Evolutionary conservation across 2,888 invertebrate genomes (phyloP), one percentile per base, ranked within the genome.

Genomic region (Synanthedon vespiformis): DNA sequence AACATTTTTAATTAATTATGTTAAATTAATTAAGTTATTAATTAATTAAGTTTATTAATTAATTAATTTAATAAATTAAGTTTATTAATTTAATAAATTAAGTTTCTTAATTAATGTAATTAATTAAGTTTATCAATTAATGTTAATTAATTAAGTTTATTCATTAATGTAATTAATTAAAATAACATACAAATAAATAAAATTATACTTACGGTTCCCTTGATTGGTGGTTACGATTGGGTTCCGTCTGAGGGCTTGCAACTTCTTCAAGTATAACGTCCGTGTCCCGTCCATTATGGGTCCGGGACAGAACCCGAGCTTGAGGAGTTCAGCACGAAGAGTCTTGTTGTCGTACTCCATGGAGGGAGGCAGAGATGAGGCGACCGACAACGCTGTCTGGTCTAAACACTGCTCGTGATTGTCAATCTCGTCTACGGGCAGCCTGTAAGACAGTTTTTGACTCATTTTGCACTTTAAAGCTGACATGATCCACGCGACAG

Each of bases 241-340:
- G 2, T 63, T 66, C 55, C 80, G 81, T 63, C 82, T 89, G 55
- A 94, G 75, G 52, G 90, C 90, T 47, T 90, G 89, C 40, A 96
- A 78, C 62, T 93, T 92, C 69, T 90, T 92, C 51, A 95, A 78
- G 68, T 97, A 97, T 8, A 95, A 75, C 1, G 90, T 89, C 61
- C 94, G 92, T 0, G 96, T 97, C 2, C 90, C 89, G 12, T 89
- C 81, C 1, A 93, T 93, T 60, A 97, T 93, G 2, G 97, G 97
- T 0, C 97, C 97, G 0, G 94, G 92, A 10, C 81, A 87, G 60
- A 92, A 91, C 0, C 95, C 95, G 14, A 90, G 82, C 6, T 80
- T 74, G 0, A 89, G 87, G 41, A 96, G 76, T 64, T 92, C 92
- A 0, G 88, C 82, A 49, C 93, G 80, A 2, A 95, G 74, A 0